Base-by-base conservation (phyloP, 2,797 vertebrate genomes). In the Platyrinchus mystaceus region DNA sequence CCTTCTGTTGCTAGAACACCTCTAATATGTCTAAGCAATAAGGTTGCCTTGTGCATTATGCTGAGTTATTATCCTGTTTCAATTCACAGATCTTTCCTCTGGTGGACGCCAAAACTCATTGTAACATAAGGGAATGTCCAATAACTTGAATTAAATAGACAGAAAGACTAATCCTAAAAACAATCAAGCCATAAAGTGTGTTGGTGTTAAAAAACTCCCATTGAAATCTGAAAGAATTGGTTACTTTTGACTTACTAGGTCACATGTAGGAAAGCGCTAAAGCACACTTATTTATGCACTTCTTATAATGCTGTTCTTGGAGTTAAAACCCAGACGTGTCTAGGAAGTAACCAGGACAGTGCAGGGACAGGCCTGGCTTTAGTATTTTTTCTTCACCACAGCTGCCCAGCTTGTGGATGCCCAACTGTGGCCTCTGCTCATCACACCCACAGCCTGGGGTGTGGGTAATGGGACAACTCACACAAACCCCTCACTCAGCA, bases 151-250 rank as follows among this genome's bases (percentile, higher is more conserved):
- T 46, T 21, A 55, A 27, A 69, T 28, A 53, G 4, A 28, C 32
- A 68, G 37, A 52, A 84, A 78, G 8, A 17, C 7, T 55, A 41
- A 74, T 70, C 18, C 18, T 63, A 34, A 63, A 70, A 74, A 5
- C 20, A 64, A 36, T 46, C 17, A 76, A 69, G 3, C 11, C 43
- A 43, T 78, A 20, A 44, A 70, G 10, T 2, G 0, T 43, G 12
- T 19, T 66, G 8, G 0, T 73, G 4, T 55, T 32, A 46, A 85
- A 78, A 90, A 52, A 6, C 0, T 1, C 5, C 1, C 0, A 0
- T 14, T 39, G 46, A 69, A 64, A 26, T 22, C 17, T 41, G 41
- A 84, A 78, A 75, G 6, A 47, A 30, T 27, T 28, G 14, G 7
- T 56, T 91, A 52, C 23, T 60, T 64, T 30, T 53, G 19, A 50